phyloP scores from a whole-genome alignment of 2,888 invertebrate genomes.

The Netelia virgata region DNA sequence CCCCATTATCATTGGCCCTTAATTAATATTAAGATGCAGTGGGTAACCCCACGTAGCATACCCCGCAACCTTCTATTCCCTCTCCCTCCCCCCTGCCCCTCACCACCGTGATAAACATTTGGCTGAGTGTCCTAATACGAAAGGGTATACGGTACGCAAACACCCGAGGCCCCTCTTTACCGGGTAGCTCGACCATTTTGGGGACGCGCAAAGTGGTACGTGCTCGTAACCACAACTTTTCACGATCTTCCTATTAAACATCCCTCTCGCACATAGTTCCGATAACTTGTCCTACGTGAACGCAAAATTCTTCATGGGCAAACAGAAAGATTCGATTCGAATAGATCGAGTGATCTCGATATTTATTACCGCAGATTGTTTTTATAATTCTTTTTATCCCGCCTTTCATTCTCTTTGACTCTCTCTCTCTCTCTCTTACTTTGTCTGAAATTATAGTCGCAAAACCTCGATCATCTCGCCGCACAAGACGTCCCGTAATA shows the following conservation, averaged over 20 bases:
- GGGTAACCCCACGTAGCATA: not conserved
- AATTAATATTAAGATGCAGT: slow-evolving; percentile 31
- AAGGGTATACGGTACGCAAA: not conserved
- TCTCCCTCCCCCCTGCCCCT: not conserved
- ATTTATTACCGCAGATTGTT: too few species aligned
- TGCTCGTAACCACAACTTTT: not conserved
- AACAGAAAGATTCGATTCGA: too few species aligned
- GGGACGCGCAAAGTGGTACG: not conserved
- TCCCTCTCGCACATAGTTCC: too few species aligned
- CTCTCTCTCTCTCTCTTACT: too few species aligned
- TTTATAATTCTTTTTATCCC: too few species aligned
- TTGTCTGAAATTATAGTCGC: too few species aligned
- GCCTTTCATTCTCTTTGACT: too few species aligned
- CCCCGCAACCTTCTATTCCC: not conserved
- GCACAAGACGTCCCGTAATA: not conserved
- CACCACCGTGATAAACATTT: not conserved
- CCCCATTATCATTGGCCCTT: slow-evolving; percentile 34
- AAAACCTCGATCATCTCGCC: not conserved
- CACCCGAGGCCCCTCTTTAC: not conserved
- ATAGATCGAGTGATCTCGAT: too few species aligned
- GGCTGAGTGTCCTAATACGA: slow-evolving; percentile 13
- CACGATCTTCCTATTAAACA: too few species aligned
- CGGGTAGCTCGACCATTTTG: not conserved
- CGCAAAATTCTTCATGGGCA: too few species aligned
- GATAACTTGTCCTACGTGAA: too few species aligned